These are phyloP conservation scores for Acanthurus lineatus DNA, from an alignment of 2,797 vertebrate genomes.

Conservation along the genomic window DNA sequence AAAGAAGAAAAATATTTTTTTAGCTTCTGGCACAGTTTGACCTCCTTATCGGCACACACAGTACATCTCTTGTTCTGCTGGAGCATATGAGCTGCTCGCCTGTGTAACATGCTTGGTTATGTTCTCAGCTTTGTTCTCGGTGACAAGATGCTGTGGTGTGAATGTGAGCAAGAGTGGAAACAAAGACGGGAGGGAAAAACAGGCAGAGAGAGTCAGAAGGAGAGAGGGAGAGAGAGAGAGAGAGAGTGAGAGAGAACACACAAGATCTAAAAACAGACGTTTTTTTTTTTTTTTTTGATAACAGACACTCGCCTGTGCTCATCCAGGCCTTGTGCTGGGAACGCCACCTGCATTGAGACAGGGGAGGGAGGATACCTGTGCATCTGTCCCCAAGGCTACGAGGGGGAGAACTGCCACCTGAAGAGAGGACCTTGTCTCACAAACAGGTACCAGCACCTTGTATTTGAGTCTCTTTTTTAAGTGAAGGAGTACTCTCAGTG, in stretches of 20 bases:
- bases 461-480: slow-evolving; percentile 14
- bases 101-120: slow-evolving; percentile 6
- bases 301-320: slow-evolving; percentile 90
- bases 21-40: slow-evolving; percentile 47
- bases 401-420: slow-evolving; percentile 87
- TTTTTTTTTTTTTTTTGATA: slow-evolving; percentile 11
- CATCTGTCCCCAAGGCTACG: slow-evolving; percentile 87
- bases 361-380: slow-evolving; percentile 90
- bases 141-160: slow-evolving; percentile 53
- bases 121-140: slow-evolving; percentile 58
- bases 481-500: neutral
- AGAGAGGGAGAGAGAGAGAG: neutral
- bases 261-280: slow-evolving; percentile 59
- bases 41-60: slow-evolving; percentile 48
- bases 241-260: too few species aligned
- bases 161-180: slow-evolving; percentile 39
- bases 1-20: slow-evolving; percentile 16
- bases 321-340: slow-evolving; percentile 89
- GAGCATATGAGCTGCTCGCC: slow-evolving; percentile 40
- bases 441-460: slow-evolving; percentile 84
- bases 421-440: slow-evolving; percentile 86
- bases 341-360: slow-evolving; percentile 91
- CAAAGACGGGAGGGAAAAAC: slow-evolving; percentile 12
- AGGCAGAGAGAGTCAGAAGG: slow-evolving; percentile 11
- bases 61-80: slow-evolving; percentile 42